Evolutionary conservation across 2,888 invertebrate genomes (phyloP), one percentile per base, ranked within the genome.

Genomic region (Conchocele bisecta): DNA sequence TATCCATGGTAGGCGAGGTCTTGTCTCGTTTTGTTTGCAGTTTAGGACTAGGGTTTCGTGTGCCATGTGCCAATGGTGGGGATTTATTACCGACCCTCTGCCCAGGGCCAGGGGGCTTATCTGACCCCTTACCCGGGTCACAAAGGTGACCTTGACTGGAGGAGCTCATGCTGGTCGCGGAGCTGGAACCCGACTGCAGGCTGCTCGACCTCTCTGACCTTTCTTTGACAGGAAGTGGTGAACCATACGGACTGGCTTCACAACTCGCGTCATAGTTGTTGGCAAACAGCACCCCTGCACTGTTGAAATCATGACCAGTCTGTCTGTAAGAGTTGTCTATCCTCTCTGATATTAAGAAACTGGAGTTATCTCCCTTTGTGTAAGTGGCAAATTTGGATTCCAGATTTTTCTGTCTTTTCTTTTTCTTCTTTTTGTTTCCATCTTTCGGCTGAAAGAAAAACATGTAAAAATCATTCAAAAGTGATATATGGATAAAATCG

Each of bases 391-490:
- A 51, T 56, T 24, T 69, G 22, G 50, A 42, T 44, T 75, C 81
- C 9, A 59, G 29, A 31, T 48, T 54, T 67, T 74, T 78, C 26
- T 68, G 64, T 57, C 74, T 81, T 67, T 81, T 81, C 44, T 74
- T 78, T 76, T 81, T 81, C 56, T 78, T 81, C 58, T 72, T 75
- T 29, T 74, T 75, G 11, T 51, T 35, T 22, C 53, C 75, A 61
- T 80, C 80, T 28, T 37, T 53, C 15, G 28, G 44, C 76, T 76
- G 37, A n/a, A 69, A 48, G 9, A 29, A 37, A 44, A 26, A 28
- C n/a, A 17, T n/a, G n/a, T n/a, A n/a, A n/a, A n/a, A n/a, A n/a
- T n/a, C n/a, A n/a, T n/a, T n/a, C n/a, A n/a, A n/a, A n/a, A n/a
- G n/a, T n/a, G n/a, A n/a, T n/a, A n/a, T n/a, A n/a, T n/a, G n/a